Evolutionary conservation across 2,113 vertebrate species (phyloP).

Genomic region (Micronycteris hirsuta): DNA sequence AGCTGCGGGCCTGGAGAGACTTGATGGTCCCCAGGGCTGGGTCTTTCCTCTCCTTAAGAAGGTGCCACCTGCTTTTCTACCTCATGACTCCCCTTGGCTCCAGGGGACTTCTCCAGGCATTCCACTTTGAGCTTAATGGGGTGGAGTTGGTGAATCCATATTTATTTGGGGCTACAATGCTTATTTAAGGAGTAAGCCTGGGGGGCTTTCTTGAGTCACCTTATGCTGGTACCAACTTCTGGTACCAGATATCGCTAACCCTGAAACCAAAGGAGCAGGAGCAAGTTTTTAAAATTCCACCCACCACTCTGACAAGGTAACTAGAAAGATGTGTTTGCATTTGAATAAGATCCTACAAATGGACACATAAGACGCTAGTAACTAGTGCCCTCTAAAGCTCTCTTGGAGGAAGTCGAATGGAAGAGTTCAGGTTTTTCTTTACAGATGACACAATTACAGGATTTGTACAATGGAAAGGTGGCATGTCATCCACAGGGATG

Average conservation of each 20-base stretch:
- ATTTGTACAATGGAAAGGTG: neutral
- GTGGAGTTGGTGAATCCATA: neutral
- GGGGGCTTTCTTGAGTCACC: neutral
- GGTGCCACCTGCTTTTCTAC: neutral
- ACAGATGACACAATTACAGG: rapidly evolving
- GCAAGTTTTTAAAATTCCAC: neutral
- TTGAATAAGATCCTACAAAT: neutral
- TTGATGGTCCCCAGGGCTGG: neutral
- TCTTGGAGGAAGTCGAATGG: neutral
- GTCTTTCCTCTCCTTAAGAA: neutral
- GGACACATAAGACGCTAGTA: neutral
- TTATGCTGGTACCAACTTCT: neutral
- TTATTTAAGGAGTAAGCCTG: neutral
- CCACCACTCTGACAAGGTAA: neutral
- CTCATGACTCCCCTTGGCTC: neutral
- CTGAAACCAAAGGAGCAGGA: neutral
- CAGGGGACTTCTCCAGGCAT: neutral
- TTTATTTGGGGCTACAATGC: neutral
- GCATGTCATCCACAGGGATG: neutral
- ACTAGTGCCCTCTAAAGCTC: conserved; percentile 25
- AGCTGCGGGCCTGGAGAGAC: neutral
- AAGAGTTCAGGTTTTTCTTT: neutral
- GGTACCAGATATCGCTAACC: neutral
- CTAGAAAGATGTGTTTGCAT: neutral
- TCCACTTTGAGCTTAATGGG: neutral